Conservation (phyloP, 2,797 vertebrate genomes). For the Coreius guichenoti region DNA sequence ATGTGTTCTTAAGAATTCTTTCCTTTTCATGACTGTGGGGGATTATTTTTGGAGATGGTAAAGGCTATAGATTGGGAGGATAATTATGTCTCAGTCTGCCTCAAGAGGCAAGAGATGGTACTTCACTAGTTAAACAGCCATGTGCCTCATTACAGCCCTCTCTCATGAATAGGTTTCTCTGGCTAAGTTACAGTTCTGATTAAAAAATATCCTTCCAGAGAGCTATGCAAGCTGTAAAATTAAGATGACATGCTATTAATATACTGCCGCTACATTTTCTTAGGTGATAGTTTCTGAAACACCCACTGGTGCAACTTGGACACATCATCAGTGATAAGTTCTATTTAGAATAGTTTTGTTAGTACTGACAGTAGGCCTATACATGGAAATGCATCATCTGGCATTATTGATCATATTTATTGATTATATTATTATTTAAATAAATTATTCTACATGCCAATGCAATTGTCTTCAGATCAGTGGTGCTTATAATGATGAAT, state of each 20-base stretch:
- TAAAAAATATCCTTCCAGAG: conserved; percentile 20
- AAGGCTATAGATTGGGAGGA: conserved; percentile 32
- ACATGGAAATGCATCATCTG: neutral
- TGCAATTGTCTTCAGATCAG: neutral
- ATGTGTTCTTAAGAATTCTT: conserved; percentile 65
- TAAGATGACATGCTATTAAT: conserved; percentile 48
- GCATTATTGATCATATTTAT: neutral
- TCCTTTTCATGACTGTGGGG: conserved; percentile 48
- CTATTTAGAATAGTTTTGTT: neutral
- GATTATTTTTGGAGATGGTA: conserved; percentile 51
- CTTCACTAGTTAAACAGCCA: conserved; percentile 46
- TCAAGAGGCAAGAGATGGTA: conserved; percentile 35
- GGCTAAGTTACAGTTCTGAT: conserved; percentile 32
- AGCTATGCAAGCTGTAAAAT: conserved; percentile 48
- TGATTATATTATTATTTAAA: neutral
- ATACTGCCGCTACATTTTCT: conserved; percentile 26
- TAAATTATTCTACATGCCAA: neutral
- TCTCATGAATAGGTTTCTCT: conserved; percentile 46
- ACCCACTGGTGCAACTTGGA: neutral
- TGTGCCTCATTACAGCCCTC: conserved; percentile 51
- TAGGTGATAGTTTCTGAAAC: neutral
- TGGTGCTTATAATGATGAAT: conserved; percentile 10
- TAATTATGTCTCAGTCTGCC: conserved; percentile 35
- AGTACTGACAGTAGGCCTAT: neutral
- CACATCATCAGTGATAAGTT: neutral